Evolutionary conservation across 2,888 invertebrate species (phyloP).

Genomic region (Perithous albicinctus): DNA sequence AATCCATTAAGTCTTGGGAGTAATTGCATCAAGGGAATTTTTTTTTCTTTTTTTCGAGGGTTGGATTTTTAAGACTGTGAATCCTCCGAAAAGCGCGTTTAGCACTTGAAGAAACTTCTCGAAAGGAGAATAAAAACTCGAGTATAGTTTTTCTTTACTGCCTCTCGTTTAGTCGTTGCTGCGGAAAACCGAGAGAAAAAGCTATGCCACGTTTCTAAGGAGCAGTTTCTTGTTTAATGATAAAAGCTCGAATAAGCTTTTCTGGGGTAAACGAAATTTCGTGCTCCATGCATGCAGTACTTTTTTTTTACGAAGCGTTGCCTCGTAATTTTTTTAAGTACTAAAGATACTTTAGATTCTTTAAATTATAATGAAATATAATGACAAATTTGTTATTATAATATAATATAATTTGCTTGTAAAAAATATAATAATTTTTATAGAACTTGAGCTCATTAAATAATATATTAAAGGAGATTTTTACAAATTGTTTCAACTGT

Average conservation of each 20-base stretch:
- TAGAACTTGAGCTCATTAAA: too few relatives aligned
- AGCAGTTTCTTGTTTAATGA: slow-evolving; percentile 1
- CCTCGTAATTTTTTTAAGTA: not conserved
- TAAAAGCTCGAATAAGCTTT: slow-evolving; percentile 4
- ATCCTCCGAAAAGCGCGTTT: not conserved
- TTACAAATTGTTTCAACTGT: too few relatives aligned
- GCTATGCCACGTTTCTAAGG: not conserved
- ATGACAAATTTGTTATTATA: too few relatives aligned
- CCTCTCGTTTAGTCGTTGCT: not conserved
- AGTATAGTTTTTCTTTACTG: slow-evolving; percentile 1
- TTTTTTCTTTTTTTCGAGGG: too few relatives aligned
- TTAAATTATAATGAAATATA: not conserved
- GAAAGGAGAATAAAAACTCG: not conserved
- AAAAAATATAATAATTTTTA: too few relatives aligned
- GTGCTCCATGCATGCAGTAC: not conserved
- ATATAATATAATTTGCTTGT: too few relatives aligned
- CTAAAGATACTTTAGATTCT: too few relatives aligned
- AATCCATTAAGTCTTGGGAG: not conserved
- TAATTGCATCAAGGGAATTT: not conserved
- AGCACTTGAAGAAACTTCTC: not conserved
- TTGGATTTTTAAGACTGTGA: not conserved
- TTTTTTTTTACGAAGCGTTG: not conserved
- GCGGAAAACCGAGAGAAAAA: not conserved
- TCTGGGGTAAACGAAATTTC: slow-evolving; percentile 1
- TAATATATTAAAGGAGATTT: not conserved